These are phyloP conservation scores for Baccha elongata DNA, from an alignment of 2,888 invertebrate species.

Conservation along the genomic window DNA sequence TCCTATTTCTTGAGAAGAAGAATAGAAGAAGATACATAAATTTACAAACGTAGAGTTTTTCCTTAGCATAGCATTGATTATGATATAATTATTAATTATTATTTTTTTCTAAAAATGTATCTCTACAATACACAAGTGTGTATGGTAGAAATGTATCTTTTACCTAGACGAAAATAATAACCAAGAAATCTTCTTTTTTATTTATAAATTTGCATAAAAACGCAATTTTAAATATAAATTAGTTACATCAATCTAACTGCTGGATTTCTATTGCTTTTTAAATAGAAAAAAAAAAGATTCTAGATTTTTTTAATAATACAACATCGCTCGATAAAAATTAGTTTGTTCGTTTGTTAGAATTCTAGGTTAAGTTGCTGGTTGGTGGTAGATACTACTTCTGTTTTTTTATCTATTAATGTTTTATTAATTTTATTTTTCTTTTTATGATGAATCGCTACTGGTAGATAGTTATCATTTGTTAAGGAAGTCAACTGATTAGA, in stretches of 20 bases:
- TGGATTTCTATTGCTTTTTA: constrained; percentile 59
- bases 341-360: constrained; percentile 34
- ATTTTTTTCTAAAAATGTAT: constrained; percentile 65
- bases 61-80: constrained; percentile 60
- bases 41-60: constrained; percentile 39
- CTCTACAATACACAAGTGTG: constrained; percentile 37
- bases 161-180: neutral
- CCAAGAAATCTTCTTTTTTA: constrained; percentile 41
- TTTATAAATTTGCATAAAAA: constrained; percentile 68
- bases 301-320: neutral
- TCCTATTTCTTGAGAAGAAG: constrained; percentile 12
- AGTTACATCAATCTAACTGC: constrained; percentile 68
- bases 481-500: constrained; percentile 37
- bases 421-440: constrained; percentile 32
- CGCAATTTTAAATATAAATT: constrained; percentile 67
- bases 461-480: constrained; percentile 22
- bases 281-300: constrained; percentile 10
- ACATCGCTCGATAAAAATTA: constrained; percentile 49
- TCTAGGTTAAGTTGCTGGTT: constrained; percentile 29
- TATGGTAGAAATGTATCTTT: constrained; percentile 1
- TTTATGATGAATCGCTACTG: constrained; percentile 58
- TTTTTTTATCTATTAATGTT: constrained; percentile 26
- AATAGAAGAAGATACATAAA: constrained; percentile 39
- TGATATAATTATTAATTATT: constrained; percentile 72
- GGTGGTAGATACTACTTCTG: constrained; percentile 50